Conservation (phyloP, 1,140 invertebrate species). For the Solenopsis invicta region DNA sequence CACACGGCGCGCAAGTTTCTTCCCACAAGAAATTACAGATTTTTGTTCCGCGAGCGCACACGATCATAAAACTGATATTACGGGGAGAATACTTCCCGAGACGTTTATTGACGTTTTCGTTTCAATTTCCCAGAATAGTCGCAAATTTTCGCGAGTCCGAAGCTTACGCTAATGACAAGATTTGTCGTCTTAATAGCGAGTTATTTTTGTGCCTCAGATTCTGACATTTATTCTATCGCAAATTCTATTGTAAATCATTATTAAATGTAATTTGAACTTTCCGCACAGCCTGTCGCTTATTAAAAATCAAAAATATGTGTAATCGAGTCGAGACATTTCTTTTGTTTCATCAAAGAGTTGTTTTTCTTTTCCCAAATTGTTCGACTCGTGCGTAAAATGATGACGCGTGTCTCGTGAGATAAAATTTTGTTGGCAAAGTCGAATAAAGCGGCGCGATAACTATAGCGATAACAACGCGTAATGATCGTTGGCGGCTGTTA, state of each 20-base stretch:
- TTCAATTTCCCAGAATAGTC: conserved; percentile 27
- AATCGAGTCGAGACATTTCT: background rate
- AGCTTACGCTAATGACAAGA: background rate
- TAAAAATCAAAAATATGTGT: background rate
- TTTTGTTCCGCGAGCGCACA: conserved; percentile 19
- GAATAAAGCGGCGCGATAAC: conserved; percentile 12
- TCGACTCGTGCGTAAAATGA: background rate
- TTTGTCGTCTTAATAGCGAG: background rate
- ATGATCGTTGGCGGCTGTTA: conserved; percentile 75
- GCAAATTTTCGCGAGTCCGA: conserved; percentile 16
- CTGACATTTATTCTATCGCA: conserved; percentile 14
- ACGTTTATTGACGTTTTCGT: conserved; percentile 39
- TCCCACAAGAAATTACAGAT: conserved; percentile 50
- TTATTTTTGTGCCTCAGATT: background rate
- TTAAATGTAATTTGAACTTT: background rate
- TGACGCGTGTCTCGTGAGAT: background rate
- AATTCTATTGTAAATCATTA: too few relatives aligned
- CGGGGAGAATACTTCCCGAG: background rate
- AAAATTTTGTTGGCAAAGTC: background rate
- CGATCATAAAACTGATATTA: conserved; percentile 51
- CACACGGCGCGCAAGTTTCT: conserved; percentile 13
- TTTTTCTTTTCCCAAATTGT: background rate
- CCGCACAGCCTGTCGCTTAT: background rate
- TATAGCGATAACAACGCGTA: conserved; percentile 65
- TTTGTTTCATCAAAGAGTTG: too few relatives aligned